Evolutionary conservation across 64 coral and sea anemone species (phyloP).

Genomic region (Anthopleura sola): DNA sequence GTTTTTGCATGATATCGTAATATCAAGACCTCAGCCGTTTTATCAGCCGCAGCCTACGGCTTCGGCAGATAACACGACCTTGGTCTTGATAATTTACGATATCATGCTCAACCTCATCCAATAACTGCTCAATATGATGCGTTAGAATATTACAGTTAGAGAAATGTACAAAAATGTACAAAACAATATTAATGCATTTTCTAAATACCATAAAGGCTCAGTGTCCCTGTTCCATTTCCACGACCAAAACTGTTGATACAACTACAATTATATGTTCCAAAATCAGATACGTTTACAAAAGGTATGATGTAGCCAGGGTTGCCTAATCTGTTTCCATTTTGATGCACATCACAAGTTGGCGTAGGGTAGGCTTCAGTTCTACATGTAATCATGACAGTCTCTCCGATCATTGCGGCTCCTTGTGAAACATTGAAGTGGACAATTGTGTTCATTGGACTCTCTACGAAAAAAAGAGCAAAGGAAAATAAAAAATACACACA

Average conservation of each 20-base stretch:
- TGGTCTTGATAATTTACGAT: no score
- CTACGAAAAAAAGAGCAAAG: constrained; percentile 11
- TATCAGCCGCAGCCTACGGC: no score
- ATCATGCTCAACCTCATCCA: no score
- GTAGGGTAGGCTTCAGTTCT: constrained; percentile 41
- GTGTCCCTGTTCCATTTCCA: neutral
- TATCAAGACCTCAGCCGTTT: no score
- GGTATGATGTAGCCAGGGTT: constrained; percentile 7
- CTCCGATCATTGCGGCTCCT: constrained; percentile 35
- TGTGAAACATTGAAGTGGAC: constrained; percentile 30
- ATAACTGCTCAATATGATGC: no score
- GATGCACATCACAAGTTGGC: constrained; percentile 42
- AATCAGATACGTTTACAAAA: neutral
- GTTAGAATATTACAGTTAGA: no score
- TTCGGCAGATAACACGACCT: no score
- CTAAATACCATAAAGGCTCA: constrained; percentile 42
- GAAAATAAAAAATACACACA: neutral
- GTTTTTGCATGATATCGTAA: no score
- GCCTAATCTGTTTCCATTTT: neutral
- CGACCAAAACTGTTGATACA: constrained; percentile 29
- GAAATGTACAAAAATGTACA: no score
- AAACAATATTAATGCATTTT: no score
- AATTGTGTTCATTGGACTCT: constrained; percentile 31
- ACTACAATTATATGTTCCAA: constrained; percentile 32
- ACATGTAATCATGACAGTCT: constrained; percentile 38